Base-by-base conservation (phyloP, 2,888 invertebrate genomes). In the Rhaphigaster nebulosa region DNA sequence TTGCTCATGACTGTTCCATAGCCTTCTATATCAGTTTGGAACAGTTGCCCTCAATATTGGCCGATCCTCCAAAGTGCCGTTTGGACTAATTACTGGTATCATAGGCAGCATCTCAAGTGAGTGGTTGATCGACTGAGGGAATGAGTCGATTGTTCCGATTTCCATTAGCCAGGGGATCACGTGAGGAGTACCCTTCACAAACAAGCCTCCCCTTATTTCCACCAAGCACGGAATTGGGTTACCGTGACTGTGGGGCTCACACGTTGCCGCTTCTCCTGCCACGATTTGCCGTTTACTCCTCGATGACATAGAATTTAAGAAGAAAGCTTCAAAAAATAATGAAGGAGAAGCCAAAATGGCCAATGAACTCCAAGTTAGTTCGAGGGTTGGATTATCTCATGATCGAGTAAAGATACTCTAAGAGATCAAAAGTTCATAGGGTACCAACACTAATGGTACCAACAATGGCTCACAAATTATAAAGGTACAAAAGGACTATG, bases 231-330 rank as follows among this genome's bases (percentile, higher is more conserved):
- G 84, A 84, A 45, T 50, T 50, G 84, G 84, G 84, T 84, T 84
- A 84, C 41, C 84, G 84, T 84, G 84, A 84, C 84, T 84, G n/a
- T n/a, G 26, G 23, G 26, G n/a, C 45, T n/a, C 13, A n/a, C 84
- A 45, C 84, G 41, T 18, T 34, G 41, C 41, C 76, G 0, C 38
- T 34, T 76, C 80, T 4, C 8, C 29, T 26, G 4, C 70, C 70
- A 76, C 70, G 70, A 38, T 38, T 15, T 8, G 8, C 34, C 34
- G 70, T 23, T 76, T 76, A 76, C 20, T 76, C 70, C 34, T 38
- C 70, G 70, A 76, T 76, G 70, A 76, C 70, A 76, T 76, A 76
- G 70, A 76, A 38, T 76, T 76, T 76, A 13, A 65, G 65, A 65
- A 65, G 65, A 65, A 65, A 65, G 65, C 18, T 13, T 29, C 8